Evolutionary conservation across 2,888 invertebrate genomes (phyloP), one percentile per base, ranked within the genome.

Genomic region (Tiliacea aurago): DNA sequence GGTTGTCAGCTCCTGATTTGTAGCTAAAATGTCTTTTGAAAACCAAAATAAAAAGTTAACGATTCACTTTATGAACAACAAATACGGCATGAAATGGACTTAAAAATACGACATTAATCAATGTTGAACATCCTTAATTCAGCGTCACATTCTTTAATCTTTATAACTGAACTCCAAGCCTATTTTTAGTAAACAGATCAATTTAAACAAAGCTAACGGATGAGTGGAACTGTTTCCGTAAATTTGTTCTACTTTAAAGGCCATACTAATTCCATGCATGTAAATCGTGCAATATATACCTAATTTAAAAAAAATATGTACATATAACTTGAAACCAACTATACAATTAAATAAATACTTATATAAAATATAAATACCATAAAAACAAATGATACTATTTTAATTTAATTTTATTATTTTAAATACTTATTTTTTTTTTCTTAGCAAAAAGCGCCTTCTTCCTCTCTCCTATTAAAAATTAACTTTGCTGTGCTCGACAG

Each of bases 111-210:
- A 23, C 33, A 70, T 72, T 33, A 63, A 73, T 83, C 66, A 73
- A 51, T 43, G 78, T 59, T 51, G 18, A 64, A 70, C 79, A 83
- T 56, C 49, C 37, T 28, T 59, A 78, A 83, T 69, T 69, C 23
- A 49, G 58, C 80, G 66, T 66, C 55, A 55, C 65, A 53, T 67
- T 72, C 53, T 70, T 78, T 70, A 11, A 78, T 67, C 66, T 56
- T 28, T 20, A 15, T 63, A 58, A 33, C 20, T 33, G 20, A 69
- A 45, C 23, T n/a, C 33, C 6, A 33, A 18, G 47, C 11, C 28
- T 74, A 73, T 64, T 68, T 70, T 59, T 69, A 63, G 70, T 71
- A 80, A 45, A 55, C 74, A 74, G 83, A 83, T 76, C 56, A 79
- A 58, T 62, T 65, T 84, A 78, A 78, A 80, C 73, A 69, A 63